Base-by-base conservation (phyloP, 2,113 vertebrate genomes). In the Urocitellus parryii region DNA sequence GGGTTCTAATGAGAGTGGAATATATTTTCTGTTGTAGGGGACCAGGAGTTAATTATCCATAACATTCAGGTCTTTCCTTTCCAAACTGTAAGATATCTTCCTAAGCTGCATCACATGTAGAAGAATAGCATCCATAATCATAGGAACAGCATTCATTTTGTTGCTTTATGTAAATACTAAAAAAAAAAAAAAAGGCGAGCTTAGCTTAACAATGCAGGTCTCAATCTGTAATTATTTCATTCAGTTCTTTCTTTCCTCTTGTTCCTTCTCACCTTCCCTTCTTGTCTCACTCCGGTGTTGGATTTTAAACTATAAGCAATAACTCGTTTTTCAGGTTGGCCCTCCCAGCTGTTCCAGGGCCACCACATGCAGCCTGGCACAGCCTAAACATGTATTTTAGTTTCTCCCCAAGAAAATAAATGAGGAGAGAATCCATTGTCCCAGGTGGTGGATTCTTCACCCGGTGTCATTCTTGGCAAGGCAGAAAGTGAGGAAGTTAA, bases 271-370 rank as follows among this genome's bases (percentile, higher is more conserved):
- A 53, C 20, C n/a, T 94, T 72, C 20, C 68, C 58, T 29, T 94
- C 93, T 78, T 91, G 74, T 97, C 95, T 95, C 34, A 48, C 67
- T 95, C 86, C 68, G 97, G 97, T 83, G 53, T 27, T 96, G 95
- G 88, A 86, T 98, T 98, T 98, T 96, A 94, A 96, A 8, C 1
- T 78, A 8, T 88, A 92, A 97, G 86, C 70, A 89, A 72, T 78
- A 96, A 94, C 94, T 98, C 96, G 95, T 94, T 98, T 98, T 98
- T 98, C 96, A 97, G 96, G 90, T 98, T 96, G 92, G 72, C 63
- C 95, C 70, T 88, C 83, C 32, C 53, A 96, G 96, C 84, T 92
- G 42, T 97, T 96, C 94, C 97, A 97, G 97, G 97, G 96, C 83
- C 74, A 96, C 94, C 96, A 86, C 93, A 97, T 96, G 95, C 39